phyloP scores from a whole-genome alignment of 2,888 invertebrate genomes.

The Plagiodera versicolora region DNA sequence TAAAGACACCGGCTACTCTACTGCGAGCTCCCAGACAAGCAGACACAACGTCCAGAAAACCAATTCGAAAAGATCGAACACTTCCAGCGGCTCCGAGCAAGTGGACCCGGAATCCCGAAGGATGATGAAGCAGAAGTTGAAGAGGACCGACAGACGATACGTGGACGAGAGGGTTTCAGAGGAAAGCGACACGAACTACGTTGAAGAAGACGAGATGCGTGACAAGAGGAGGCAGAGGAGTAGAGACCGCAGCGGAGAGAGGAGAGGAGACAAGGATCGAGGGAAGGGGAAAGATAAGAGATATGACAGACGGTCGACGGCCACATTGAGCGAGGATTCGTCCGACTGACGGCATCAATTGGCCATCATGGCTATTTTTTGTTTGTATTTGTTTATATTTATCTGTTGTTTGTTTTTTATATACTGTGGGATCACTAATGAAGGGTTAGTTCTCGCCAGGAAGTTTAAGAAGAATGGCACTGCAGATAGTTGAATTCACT shows the following conservation, averaged over 20 bases:
- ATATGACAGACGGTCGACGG: constrained; percentile 39
- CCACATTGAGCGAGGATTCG: constrained; percentile 42
- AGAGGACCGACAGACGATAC: constrained; percentile 39
- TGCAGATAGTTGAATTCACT: neutral
- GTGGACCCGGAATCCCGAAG: constrained; percentile 35
- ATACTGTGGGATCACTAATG: constrained; percentile 59
- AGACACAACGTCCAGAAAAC: constrained; percentile 28
- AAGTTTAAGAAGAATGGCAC: constrained; percentile 44
- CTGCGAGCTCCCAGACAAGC: constrained; percentile 65
- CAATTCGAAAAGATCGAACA: constrained; percentile 22
- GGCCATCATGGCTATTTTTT: constrained; percentile 61
- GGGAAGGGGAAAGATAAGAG: constrained; percentile 33
- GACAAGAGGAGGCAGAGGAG: neutral
- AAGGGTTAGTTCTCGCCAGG: constrained; percentile 58
- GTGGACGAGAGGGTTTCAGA: constrained; percentile 44
- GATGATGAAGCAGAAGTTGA: constrained; percentile 50
- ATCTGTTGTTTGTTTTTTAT: constrained; percentile 60
- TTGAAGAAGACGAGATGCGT: constrained; percentile 18
- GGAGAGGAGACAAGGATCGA: neutral
- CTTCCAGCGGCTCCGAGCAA: constrained; percentile 15
- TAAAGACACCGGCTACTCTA: constrained; percentile 72
- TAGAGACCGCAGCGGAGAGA: neutral
- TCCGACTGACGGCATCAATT: constrained; percentile 62
- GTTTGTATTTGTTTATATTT: constrained; percentile 60
- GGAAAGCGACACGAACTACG: constrained; percentile 40